Percentiles rank a stretch among this genome's conserved stretches.
phyloP scores from a whole-genome alignment of 1,140 invertebrate genomes.

The Neomicropteryx cornuta region DNA sequence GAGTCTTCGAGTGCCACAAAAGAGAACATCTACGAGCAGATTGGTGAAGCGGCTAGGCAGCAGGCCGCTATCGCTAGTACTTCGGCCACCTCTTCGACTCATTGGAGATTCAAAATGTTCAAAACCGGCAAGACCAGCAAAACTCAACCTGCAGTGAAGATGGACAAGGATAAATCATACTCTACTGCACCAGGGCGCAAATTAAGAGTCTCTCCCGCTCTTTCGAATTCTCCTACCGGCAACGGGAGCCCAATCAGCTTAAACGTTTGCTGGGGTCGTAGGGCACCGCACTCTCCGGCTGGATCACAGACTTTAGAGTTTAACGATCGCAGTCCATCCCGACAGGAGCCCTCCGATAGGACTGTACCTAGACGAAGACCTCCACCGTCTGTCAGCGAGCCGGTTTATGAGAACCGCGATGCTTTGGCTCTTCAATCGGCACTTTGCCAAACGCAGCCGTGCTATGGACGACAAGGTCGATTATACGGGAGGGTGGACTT shows the following conservation, averaged over 20 bases:
- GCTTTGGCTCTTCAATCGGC: not conserved
- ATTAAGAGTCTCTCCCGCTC: no score
- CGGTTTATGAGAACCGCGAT: not conserved
- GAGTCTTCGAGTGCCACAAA: slow-evolving; percentile 13
- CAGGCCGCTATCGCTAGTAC: no score
- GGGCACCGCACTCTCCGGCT: slow-evolving; percentile 12
- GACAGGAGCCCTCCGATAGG: slow-evolving; percentile 3
- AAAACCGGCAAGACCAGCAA: slow-evolving; percentile 8
- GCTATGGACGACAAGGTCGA: slow-evolving; percentile 29
- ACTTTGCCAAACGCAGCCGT: slow-evolving; percentile 18
- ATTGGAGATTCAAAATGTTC: slow-evolving; percentile 18
- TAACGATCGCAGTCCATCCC: slow-evolving; percentile 12
- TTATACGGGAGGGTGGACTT: slow-evolving; percentile 42
- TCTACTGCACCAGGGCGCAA: no score
- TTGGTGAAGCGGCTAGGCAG: slow-evolving; percentile 31
- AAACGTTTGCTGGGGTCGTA: slow-evolving; percentile 15
- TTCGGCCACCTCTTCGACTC: slow-evolving; percentile 15
- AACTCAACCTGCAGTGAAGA: no score
- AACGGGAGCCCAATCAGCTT: slow-evolving; percentile 11
- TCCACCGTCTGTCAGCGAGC: slow-evolving; percentile 3
- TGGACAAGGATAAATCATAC: no score
- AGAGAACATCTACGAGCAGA: slow-evolving; percentile 39
- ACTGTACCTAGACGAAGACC: not conserved
- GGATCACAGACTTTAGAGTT: slow-evolving; percentile 16
- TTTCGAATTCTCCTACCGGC: not conserved